These are phyloP conservation scores for Adoxophyes honmai DNA, from an alignment of 1,140 invertebrate species.

Conservation along the genomic window DNA sequence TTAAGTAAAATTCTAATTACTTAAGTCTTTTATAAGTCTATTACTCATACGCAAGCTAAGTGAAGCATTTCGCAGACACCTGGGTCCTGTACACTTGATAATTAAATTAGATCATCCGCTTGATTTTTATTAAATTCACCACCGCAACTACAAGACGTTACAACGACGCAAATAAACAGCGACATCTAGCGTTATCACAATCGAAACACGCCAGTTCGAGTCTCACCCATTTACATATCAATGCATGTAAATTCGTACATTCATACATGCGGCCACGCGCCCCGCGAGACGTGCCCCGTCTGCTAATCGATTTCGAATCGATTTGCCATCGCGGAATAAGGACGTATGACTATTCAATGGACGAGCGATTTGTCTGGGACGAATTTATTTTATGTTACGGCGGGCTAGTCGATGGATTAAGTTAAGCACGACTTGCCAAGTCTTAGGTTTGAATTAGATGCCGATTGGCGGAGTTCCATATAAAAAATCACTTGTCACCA, in stretches of 20 bases:
- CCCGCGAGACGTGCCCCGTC: slow-evolving; percentile 21
- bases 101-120: too few species aligned
- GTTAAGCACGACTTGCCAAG: neutral
- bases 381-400: neutral
- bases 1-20: too few species aligned
- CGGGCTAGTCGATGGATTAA: neutral
- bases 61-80: too few species aligned
- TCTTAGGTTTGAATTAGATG: too few species aligned
- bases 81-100: too few species aligned
- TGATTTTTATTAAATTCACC: too few species aligned
- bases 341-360: slow-evolving; percentile 11
- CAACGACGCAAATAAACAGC: neutral
- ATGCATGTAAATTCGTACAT: slow-evolving; percentile 39
- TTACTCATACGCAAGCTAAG: too few species aligned
- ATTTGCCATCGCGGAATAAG: slow-evolving; percentile 21
- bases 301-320: slow-evolving; percentile 28
- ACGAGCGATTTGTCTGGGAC: neutral
- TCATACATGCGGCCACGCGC: slow-evolving; percentile 13
- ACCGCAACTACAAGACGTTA: too few species aligned
- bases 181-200: slow-evolving; percentile 1
- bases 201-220: slow-evolving; percentile 9
- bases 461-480: too few species aligned
- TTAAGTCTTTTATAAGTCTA: too few species aligned
- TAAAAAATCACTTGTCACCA: too few species aligned
- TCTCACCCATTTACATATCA: slow-evolving; percentile 33